Evolutionary conservation across 2,888 invertebrate species (phyloP), one percentile per base, ranked within the genome.

Genomic region (Pharmacophagus antenor): DNA sequence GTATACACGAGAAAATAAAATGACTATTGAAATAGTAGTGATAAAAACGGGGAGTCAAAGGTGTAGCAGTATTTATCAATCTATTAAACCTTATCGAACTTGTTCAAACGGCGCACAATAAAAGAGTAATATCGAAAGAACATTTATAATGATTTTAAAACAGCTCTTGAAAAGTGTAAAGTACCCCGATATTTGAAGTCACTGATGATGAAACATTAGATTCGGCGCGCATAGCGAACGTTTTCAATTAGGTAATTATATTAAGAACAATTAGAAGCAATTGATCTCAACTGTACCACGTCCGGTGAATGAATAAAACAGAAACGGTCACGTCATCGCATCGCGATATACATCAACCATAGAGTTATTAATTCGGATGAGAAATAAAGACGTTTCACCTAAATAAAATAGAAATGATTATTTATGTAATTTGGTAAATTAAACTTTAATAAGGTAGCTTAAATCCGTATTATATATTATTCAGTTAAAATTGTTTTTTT

Each of bases 231-330:
- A 57, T 57, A 51, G 62, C 57, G 62, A 59, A 60, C 72, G 72
- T 71, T 69, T 77, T 73, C 84, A 87, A 87, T 83, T 82, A 84
- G 80, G 79, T 84, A 84, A 88, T 88, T 85, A 85, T 84, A 86
- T 85, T 78, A 83, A 78, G 81, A 76, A 76, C 84, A 83, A 89
- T 90, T 88, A 88, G 82, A 78, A 82, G 83, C 85, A 89, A 89
- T 89, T 88, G 88, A 85, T 83, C 78, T 80, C 82, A 82, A 80
- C 80, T 78, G 76, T 76, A 78, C 73, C 73, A 70, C 70, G 73
- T 72, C 74, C 69, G 70, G 67, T 60, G 63, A 69, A 63, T 51
- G 66, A 63, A 62, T 58, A 70, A 64, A 63, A 67, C 62, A 66
- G 67, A 68, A 70, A 63, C 65, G 23, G 64, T 58, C 65, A 62